phyloP scores from a whole-genome alignment of 2,888 invertebrate genomes.

The Drosophila limbata region DNA sequence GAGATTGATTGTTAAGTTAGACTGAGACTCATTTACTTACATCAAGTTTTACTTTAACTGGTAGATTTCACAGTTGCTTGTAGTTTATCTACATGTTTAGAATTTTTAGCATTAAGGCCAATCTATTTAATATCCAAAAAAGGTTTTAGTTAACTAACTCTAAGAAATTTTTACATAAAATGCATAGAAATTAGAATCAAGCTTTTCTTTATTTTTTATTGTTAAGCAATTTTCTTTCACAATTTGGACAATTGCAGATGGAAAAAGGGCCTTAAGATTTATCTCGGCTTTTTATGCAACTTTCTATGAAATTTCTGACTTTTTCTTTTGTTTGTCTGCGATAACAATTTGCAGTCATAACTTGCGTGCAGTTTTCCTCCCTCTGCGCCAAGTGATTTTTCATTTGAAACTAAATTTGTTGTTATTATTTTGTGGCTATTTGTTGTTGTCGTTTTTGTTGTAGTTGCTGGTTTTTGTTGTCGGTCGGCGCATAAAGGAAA shows the following conservation, averaged over 20 bases:
- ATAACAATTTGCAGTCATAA: conserved; percentile 11
- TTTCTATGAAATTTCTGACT: not conserved
- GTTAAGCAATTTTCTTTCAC: not conserved
- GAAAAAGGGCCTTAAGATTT: not conserved
- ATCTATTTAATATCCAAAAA: too few species aligned
- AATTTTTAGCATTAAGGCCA: too few species aligned
- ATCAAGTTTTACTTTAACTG: not conserved
- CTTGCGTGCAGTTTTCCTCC: conserved; percentile 17
- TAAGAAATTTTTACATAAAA: too few species aligned
- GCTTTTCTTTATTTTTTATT: not conserved
- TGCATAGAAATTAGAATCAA: too few species aligned
- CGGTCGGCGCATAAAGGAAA: conserved; percentile 58
- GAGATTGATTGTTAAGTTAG: not conserved
- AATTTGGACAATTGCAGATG: not conserved
- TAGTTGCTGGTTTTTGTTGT: conserved; percentile 31
- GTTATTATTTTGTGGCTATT: conserved; percentile 51
- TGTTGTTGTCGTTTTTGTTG: conserved; percentile 27
- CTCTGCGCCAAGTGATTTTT: conserved; percentile 35
- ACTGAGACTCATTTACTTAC: not conserved
- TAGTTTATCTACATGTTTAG: not conserved
- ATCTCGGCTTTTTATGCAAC: conserved; percentile 4
- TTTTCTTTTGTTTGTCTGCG: conserved; percentile 2
- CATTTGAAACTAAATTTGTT: conserved; percentile 53
- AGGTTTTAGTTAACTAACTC: too few species aligned
- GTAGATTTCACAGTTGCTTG: not conserved